A percentile compares a stretch with the other conserved stretches of the same genome.
Conservation (phyloP, 2,113 vertebrate genomes). For the Mirza zaza region DNA sequence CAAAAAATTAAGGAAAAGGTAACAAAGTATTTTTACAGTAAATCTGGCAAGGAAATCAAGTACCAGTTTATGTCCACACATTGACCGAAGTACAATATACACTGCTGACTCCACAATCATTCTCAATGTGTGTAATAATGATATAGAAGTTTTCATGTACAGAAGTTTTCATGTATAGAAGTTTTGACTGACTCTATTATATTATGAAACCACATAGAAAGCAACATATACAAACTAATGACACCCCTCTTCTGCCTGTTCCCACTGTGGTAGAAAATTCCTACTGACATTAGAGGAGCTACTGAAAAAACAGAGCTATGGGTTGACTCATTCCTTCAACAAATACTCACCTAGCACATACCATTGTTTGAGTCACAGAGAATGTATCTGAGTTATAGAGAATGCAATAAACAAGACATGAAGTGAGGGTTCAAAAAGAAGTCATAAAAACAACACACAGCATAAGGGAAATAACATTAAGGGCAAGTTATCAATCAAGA, state of each 20-base stretch:
- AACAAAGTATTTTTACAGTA: background rate
- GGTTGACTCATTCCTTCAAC: background rate
- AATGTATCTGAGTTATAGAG: background rate
- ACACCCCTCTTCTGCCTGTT: background rate
- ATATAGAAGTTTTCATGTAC: background rate
- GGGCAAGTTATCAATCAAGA: background rate
- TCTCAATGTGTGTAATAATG: background rate
- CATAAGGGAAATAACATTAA: background rate
- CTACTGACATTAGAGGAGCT: background rate
- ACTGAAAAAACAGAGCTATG: background rate
- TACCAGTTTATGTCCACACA: background rate
- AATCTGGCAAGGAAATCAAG: background rate
- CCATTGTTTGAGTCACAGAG: background rate
- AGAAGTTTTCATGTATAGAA: background rate
- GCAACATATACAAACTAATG: background rate
- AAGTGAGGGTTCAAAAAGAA: background rate
- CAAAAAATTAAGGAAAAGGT: background rate
- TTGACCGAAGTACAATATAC: background rate
- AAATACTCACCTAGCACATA: background rate
- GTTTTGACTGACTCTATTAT: background rate
- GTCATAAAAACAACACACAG: background rate
- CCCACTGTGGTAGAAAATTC: background rate
- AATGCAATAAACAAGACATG: conserved; percentile 20
- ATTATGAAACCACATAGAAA: background rate
- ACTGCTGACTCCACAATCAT: background rate